Evolutionary conservation across 2,888 invertebrate species (phyloP).

Genomic region (Trypoxylon attenuatum): DNA sequence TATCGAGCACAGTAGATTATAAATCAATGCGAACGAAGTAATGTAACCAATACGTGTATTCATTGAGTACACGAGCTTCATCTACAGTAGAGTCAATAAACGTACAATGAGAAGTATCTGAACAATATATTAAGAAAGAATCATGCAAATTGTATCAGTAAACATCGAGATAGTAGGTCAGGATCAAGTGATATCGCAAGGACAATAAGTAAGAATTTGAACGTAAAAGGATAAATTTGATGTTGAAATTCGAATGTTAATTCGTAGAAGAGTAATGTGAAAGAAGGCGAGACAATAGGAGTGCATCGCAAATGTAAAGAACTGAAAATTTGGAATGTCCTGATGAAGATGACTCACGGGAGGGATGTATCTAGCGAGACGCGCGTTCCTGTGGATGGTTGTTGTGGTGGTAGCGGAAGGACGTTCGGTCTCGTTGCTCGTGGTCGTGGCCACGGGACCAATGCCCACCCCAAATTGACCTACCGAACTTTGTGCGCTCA

Average conservation of each 20-base stretch:
- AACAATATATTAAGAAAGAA: no score
- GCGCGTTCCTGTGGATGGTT: conserved; percentile 76
- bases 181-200: no score
- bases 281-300: neutral
- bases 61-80: neutral
- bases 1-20: neutral
- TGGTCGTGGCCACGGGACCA: conserved; percentile 73
- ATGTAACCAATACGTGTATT: neutral
- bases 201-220: no score
- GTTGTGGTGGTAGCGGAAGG: conserved; percentile 68
- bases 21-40: neutral
- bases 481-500: conserved; percentile 76
- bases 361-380: conserved; percentile 75
- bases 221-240: no score
- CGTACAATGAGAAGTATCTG: no score
- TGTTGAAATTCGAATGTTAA: no score
- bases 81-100: no score
- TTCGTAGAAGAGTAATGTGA: no score
- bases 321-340: neutral
- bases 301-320: neutral
- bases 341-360: conserved; percentile 72
- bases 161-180: no score
- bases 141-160: no score
- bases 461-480: conserved; percentile 65
- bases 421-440: conserved; percentile 78